Conservation (phyloP, 1,140 invertebrate species). For the Pseudomyrmex flavicornis region DNA sequence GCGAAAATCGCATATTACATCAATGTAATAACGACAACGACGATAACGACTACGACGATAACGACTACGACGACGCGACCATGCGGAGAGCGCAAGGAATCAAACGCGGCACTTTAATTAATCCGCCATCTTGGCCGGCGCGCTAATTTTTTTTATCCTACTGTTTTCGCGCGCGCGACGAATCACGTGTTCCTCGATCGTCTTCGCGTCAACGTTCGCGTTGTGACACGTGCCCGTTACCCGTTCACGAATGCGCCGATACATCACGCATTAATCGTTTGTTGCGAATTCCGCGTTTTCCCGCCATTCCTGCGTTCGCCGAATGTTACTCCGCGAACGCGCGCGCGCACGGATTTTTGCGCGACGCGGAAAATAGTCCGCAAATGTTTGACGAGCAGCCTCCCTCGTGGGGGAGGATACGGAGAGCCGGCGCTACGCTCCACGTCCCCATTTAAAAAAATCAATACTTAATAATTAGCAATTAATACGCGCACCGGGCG, state of each 20-base stretch:
- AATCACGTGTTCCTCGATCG: not conserved
- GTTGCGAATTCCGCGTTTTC: conserved; percentile 54
- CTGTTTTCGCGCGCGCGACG: not conserved
- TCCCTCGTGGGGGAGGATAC: conserved; percentile 51
- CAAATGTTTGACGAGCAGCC: conserved; percentile 71
- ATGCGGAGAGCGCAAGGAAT: conserved; percentile 69
- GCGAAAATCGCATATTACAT: conserved; percentile 49
- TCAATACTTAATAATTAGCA: conserved; percentile 85
- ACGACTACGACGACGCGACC: conserved; percentile 35
- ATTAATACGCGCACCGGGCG: conserved; percentile 77
- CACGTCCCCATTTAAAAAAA: conserved; percentile 82
- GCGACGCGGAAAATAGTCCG: conserved; percentile 73
- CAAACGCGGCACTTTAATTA: conserved; percentile 77
- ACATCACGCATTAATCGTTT: not conserved
- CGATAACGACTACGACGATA: too few species aligned
- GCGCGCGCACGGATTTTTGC: conserved; percentile 65
- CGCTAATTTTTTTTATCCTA: not conserved
- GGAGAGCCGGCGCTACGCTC: conserved; percentile 63
- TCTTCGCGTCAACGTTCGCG: not conserved
- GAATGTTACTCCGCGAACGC: conserved; percentile 60
- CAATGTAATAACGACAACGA: conserved; percentile 24
- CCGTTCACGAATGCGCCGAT: not conserved
- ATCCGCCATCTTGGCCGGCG: conserved; percentile 78
- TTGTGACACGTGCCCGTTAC: not conserved
- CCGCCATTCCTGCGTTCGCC: conserved; percentile 58